Conservation (phyloP, 2,888 invertebrate genomes). For the Patella caerulea region DNA sequence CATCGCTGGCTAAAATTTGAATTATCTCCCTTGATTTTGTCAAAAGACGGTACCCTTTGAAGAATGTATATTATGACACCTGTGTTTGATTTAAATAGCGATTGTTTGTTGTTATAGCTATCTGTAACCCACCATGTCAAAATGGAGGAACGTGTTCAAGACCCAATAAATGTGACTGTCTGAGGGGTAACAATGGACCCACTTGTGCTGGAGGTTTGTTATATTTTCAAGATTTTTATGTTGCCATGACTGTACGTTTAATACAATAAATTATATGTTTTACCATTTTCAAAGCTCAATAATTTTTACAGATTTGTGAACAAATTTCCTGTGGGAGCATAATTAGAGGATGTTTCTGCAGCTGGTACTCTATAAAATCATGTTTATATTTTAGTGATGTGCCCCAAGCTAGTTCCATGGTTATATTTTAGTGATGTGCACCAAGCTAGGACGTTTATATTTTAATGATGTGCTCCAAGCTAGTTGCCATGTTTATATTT, state of each 20-base stretch:
- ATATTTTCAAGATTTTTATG: background rate
- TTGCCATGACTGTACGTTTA: too few species aligned
- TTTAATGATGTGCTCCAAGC: background rate
- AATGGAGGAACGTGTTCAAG: background rate
- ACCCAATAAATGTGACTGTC: background rate
- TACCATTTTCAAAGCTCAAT: too few species aligned
- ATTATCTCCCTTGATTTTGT: too few species aligned
- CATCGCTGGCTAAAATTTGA: too few species aligned
- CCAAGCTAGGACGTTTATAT: background rate
- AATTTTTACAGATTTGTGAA: too few species aligned
- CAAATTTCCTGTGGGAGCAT: too few species aligned
- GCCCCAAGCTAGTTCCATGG: background rate
- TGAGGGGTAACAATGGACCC: background rate
- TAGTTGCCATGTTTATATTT: background rate
- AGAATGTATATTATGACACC: too few species aligned
- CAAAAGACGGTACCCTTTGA: too few species aligned
- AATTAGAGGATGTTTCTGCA: too few species aligned
- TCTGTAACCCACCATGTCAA: background rate
- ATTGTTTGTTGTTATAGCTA: background rate
- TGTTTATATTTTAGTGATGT: background rate
- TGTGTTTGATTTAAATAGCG: background rate
- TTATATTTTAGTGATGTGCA: background rate
- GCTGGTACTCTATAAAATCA: too few species aligned
- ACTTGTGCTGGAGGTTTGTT: background rate
- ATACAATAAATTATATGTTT: too few species aligned